Evolutionary conservation across 2,797 vertebrate species (phyloP), one percentile per base, ranked within the genome.

Genomic region (Urophycis tenuis): DNA sequence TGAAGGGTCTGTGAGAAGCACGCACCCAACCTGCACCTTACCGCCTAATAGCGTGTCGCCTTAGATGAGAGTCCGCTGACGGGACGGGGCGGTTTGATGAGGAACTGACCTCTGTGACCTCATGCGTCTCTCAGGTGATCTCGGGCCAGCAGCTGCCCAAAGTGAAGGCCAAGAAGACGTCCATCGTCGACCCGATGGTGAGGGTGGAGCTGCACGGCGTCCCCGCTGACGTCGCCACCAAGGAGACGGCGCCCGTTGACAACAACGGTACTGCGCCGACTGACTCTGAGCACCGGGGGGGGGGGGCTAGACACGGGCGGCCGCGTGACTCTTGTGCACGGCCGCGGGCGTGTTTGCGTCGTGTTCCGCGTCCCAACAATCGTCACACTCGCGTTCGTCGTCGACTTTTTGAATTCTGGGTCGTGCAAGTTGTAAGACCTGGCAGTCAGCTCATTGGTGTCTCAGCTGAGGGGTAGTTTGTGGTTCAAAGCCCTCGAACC

Each of bases 91-190:
- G 9, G 1, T 79, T 12, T 53, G 49, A 5, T 60, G 22, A n/a
- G 1, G 19, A 9, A 8, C 22, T 1, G 10, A 3, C 12, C 53
- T 67, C n/a, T 29, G 60, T 67, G 25, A 53, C 45, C 3, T 22
- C 45, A 1, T 5, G 64, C 33, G 67, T 32, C 82, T 75, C 6
- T 45, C 78, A 99, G 97, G 82, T 99, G 64, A 95, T 99, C 88
- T 96, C 97, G 3, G 97, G 92, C 5, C 97, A 99, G 88, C 97
- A 99, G 89, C 91, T 99, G 70, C 97, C 97, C 49, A 99, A 98
- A 91, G 92, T 97, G 73, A 97, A 91, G 85, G 81, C 92, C 84
- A 95, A 90, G 81, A 94, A 95, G 73, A 82, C 84, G 3, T 97
- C 97, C 19, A 94, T 99, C 0, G 95, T 98, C 78, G 97, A 99